Conservation (phyloP, 1,140 invertebrate species). For the Trichoplusia ni region DNA sequence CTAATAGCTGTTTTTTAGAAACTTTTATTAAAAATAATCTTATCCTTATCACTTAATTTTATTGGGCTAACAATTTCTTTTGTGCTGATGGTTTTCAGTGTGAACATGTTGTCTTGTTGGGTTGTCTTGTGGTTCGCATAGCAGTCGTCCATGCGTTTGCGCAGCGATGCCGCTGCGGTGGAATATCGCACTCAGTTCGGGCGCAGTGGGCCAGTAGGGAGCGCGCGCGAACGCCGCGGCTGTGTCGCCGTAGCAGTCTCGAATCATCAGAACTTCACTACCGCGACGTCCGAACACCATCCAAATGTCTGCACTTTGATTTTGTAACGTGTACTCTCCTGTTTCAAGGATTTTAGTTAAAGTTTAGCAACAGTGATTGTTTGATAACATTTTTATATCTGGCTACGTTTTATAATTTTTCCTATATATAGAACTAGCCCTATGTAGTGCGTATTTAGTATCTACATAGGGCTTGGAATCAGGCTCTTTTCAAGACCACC, state of each 20-base stretch:
- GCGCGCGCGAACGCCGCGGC: conserved; percentile 38
- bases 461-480: no score
- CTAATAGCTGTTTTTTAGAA: no score
- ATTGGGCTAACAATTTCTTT: neutral
- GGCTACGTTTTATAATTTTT: no score
- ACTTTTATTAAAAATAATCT: no score
- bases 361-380: no score
- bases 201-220: conserved; percentile 36
- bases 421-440: no score
- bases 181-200: conserved; percentile 35
- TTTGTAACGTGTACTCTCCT: conserved; percentile 35
- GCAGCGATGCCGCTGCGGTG: conserved; percentile 35
- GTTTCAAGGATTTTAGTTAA: neutral
- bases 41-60: no score
- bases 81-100: neutral
- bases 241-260: conserved; percentile 37
- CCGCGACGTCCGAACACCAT: conserved; percentile 33
- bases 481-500: no score
- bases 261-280: conserved; percentile 34
- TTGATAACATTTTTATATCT: no score
- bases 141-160: conserved; percentile 24
- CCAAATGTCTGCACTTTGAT: conserved; percentile 43
- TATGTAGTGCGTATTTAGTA: no score
- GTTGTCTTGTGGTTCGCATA: conserved; percentile 22
- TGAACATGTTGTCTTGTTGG: neutral